Evolutionary conservation across 2,888 invertebrate genomes (phyloP).

Genomic region (Exephanes ischioxanthus): DNA sequence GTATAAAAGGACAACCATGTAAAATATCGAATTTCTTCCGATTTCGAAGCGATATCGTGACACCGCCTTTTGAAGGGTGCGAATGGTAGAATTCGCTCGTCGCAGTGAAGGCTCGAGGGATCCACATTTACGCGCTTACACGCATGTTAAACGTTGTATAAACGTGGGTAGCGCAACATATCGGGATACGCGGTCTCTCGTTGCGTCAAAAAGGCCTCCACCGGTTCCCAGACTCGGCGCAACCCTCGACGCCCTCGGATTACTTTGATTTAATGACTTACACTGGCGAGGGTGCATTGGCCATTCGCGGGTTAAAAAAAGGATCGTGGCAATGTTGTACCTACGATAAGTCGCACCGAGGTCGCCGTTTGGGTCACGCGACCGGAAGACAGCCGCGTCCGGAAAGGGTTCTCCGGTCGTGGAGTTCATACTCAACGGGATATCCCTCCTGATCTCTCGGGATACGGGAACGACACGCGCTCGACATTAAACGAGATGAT

Average conservation of each 20-base stretch:
- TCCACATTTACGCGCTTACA: not conserved
- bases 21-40: too few species aligned
- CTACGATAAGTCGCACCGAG: not conserved
- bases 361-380: not conserved
- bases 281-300: not conserved
- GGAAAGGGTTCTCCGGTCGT: constrained; percentile 37
- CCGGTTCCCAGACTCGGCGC: constrained; percentile 5
- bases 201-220: constrained; percentile 1
- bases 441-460: constrained; percentile 71
- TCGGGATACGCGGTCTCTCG: not conserved
- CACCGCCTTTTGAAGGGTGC: too few species aligned
- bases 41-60: too few species aligned
- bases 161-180: not conserved
- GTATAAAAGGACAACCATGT: too few species aligned
- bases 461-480: constrained; percentile 77
- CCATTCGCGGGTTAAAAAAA: not conserved
- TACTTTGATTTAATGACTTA: constrained; percentile 35
- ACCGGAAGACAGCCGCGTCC: constrained; percentile 62
- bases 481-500: constrained; percentile 78
- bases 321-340: constrained; percentile 4
- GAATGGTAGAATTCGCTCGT: not conserved
- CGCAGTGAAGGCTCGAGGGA: not conserved
- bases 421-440: constrained; percentile 7
- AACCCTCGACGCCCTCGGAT: constrained; percentile 21
- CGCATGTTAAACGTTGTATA: not conserved